Evolutionary conservation across 2,113 vertebrate species (phyloP).

Genomic region (Amphiprion percula): DNA sequence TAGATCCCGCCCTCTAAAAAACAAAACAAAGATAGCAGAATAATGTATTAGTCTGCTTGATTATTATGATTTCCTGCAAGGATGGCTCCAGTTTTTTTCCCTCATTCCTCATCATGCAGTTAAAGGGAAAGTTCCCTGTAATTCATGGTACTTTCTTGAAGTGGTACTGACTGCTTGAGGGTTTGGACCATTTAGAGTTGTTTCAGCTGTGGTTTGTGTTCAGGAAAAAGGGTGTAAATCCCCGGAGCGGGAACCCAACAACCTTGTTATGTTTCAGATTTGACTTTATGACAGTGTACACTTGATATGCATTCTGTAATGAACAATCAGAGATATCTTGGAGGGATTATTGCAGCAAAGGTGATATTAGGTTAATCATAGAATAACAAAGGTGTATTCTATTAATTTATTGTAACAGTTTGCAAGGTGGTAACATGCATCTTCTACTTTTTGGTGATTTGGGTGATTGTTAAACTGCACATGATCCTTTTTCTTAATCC

Average conservation of each 20-base stretch:
- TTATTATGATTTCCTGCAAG: slow-evolving; percentile 26
- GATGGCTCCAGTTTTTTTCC: neutral
- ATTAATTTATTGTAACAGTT: neutral
- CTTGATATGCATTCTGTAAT: slow-evolving; percentile 40
- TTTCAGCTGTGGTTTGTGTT: slow-evolving; percentile 79
- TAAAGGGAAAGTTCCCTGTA: slow-evolving; percentile 34
- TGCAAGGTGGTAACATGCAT: slow-evolving; percentile 4
- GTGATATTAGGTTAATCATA: slow-evolving; percentile 28
- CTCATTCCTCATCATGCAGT: slow-evolving; percentile 1
- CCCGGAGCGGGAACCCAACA: slow-evolving; percentile 48
- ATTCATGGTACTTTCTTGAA: slow-evolving; percentile 46
- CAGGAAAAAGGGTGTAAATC: slow-evolving; percentile 72
- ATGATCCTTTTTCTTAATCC: neutral
- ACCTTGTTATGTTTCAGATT: slow-evolving; percentile 65
- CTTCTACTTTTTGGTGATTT: neutral
- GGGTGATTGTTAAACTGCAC: neutral
- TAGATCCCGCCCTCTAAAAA: slow-evolving; percentile 27
- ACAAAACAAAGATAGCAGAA: slow-evolving; percentile 7
- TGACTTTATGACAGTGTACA: slow-evolving; percentile 49
- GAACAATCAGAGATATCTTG: slow-evolving; percentile 5
- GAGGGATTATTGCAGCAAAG: neutral
- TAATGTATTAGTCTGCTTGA: slow-evolving; percentile 15
- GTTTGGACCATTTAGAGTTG: slow-evolving; percentile 69
- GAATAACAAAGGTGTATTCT: neutral
- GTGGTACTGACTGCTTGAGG: slow-evolving; percentile 57